Base-by-base conservation (phyloP, 2,113 vertebrate species). In the Pelobates fuscus region DNA sequence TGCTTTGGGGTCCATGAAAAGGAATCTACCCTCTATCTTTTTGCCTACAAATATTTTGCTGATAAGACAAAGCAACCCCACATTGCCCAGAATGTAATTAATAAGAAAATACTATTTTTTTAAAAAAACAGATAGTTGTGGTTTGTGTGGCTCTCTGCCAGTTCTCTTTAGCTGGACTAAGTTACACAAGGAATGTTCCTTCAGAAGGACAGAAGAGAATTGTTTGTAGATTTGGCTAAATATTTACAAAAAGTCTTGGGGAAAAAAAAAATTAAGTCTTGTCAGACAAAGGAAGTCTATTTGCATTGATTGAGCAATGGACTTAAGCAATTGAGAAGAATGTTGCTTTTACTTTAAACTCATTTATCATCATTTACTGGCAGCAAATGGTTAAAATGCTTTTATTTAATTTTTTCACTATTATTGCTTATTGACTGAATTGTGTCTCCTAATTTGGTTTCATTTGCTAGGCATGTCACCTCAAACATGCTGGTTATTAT, bases 1-100 rank as follows among this genome's bases (percentile, higher is more conserved):
- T 41, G 18, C 10, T 4, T 37, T 64, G n/a, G 29, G n/a, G 29
- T 37, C 23, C n/a, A 41, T 67, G 41, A 67, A 67, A 24, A 65
- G 62, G 24, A 44, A 49, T 18, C 2, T 61, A 29, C 27, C 26
- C 20, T 8, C 55, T 23, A n/a, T 24, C 7, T 24, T 58, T 20
- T 58, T 24, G 20, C 8, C 8, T 59, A 24, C 20, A 49, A 14
- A 49, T 15, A 49, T 11, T 4, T 49, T 17, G 44, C 15, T 14
- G 15, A 1, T 17, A 1, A 49, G 12, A 14, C 15, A 14, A 17
- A 49, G 44, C 44, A 49, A 17, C 44, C 15, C 44, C 44, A 49
- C 15, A 10, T 18, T 49, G 15, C 15, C 4, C 10, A 49, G 44
- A 17, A 49, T 5, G 15, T 49, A 12, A 37, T 49, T 49, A 49